Evolutionary conservation across 1,140 invertebrate species (phyloP), one percentile per base, ranked within the genome.

Genomic region (Orussus abietinus): DNA sequence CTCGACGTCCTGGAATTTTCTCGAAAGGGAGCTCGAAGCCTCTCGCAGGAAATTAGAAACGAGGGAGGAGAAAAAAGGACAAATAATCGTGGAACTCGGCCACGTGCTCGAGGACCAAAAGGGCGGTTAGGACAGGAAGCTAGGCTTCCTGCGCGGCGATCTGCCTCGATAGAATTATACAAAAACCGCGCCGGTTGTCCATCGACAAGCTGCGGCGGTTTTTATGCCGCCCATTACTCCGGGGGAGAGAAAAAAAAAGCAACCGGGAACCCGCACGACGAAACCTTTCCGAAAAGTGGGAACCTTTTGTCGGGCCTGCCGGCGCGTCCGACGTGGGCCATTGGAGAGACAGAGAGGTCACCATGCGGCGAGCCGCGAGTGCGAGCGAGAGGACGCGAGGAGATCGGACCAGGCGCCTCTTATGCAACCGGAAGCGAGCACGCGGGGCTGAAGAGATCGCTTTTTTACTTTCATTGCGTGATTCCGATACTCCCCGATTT

Each of bases 131-230:
- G n/a, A 49, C 53, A 56, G 54, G 54, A 56, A 55, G 54, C 54
- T 38, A 51, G 44, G 52, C 46, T 56, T 56, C 54, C 54, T 56
- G 54, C 45, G 49, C 47, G n/a, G n/a, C n/a, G n/a, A n/a, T n/a
- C 11, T 36, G 26, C 30, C 36, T 21, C 21, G 29, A 46, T 30
- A 49, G 47, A 37, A 38, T 18, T 30, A 37, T 19, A 41, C 30
- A 56, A 55, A 49, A 51, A 55, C 35, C 31, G n/a, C 42, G 20
- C 26, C 42, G 49, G 45, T 55, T 45, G 45, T 43, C 26, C 14
- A 32, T 55, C 46, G 39, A 37, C 32, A 45, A 51, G 53, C 45
- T 53, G 50, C 36, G 26, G 30, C 41, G 36, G 5, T 10, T 35
- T 13, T 32, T 25, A 6, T 25, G 6, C n/a, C n/a, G 20, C 40